Evolutionary conservation across 1,140 invertebrate genomes (phyloP).

Genomic region (Caenorhabditis elegans): WBcel235 BX284604.4:866001-866500

Average conservation of each 20-base stretch:
- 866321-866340: background rate
- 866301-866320: too few species aligned
- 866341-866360: too few species aligned
- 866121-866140: constrained; percentile 24
- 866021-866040: too few species aligned
- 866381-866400: too few species aligned
- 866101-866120: constrained; percentile 56
- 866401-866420: too few species aligned
- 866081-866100: constrained; percentile 61
- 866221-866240: constrained; percentile 45
- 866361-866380: too few species aligned
- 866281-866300: constrained; percentile 45
- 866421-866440: too few species aligned
- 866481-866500: too few species aligned
- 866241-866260: constrained; percentile 44
- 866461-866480: too few species aligned
- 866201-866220: constrained; percentile 49
- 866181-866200: constrained; percentile 48
- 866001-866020: too few species aligned
- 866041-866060: constrained; percentile 39
- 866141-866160: constrained; percentile 42
- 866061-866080: constrained; percentile 65
- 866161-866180: constrained; percentile 50
- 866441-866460: too few species aligned
- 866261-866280: constrained; percentile 46